These are phyloP conservation scores for Scaptomyza montana DNA, from an alignment of 1,140 invertebrate genomes.

Conservation along the genomic window DNA sequence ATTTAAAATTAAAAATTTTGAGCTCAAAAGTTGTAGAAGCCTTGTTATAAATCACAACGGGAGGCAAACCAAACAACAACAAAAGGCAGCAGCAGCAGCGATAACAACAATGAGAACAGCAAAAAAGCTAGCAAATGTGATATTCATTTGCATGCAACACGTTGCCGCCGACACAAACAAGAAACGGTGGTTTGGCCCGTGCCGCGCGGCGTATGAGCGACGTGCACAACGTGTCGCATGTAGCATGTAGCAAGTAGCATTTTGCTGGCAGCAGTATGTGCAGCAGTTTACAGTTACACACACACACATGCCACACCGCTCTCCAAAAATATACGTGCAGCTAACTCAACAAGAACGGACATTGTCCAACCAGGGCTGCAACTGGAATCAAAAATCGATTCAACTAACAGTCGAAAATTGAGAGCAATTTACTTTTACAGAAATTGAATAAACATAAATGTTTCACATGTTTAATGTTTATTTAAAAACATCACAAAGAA, in stretches of 20 bases:
- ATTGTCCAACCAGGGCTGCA: constrained; percentile 38
- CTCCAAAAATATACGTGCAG: constrained; percentile 59
- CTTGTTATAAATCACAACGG: constrained; percentile 45
- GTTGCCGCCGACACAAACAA: constrained; percentile 65
- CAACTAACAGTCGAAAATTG: neutral
- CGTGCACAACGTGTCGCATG: constrained; percentile 48
- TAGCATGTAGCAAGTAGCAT: constrained; percentile 10
- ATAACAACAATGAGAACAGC: neutral
- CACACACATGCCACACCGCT: neutral
- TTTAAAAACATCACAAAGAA: too few relatives aligned
- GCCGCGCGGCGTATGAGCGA: constrained; percentile 51
- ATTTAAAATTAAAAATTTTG: neutral
- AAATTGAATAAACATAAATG: neutral
- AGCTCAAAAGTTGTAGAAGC: constrained; percentile 12
- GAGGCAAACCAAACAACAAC: constrained; percentile 24
- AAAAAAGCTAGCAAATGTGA: constrained; percentile 36
- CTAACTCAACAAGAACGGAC: constrained; percentile 59
- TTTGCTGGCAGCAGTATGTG: constrained; percentile 20
- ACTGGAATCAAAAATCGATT: neutral
- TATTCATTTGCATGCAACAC: constrained; percentile 80
- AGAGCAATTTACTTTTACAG: neutral
- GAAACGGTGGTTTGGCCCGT: neutral
- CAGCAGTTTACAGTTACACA: constrained; percentile 14
- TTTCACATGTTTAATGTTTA: too few relatives aligned
- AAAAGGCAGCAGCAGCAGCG: neutral